Conservation (phyloP, 2,888 invertebrate genomes). For the Aproaerema taeniolella region DNA sequence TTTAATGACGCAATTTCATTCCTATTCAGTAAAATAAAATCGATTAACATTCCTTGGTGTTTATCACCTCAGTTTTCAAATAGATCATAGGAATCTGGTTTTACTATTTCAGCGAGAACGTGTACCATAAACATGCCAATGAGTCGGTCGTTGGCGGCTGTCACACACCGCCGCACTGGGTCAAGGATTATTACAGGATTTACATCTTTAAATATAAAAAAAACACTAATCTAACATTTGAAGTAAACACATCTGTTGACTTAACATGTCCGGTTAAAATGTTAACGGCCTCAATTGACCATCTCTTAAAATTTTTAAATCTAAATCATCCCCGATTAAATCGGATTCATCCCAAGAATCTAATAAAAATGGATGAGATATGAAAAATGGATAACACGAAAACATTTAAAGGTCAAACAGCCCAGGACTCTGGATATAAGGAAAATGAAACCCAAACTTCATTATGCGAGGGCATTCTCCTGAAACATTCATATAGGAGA, state of each 20-base stretch:
- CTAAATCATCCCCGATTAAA: slow-evolving; percentile 28
- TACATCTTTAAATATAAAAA: background rate
- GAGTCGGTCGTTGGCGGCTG: slow-evolving; percentile 24
- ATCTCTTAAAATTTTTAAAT: no score
- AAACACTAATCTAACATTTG: background rate
- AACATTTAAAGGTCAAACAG: slow-evolving; percentile 27
- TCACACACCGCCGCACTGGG: slow-evolving; percentile 33
- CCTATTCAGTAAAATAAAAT: no score
- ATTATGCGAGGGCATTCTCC: slow-evolving; percentile 8
- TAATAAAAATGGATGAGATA: slow-evolving; percentile 41
- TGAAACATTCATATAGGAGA: slow-evolving; percentile 9
- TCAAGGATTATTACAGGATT: slow-evolving; percentile 33
- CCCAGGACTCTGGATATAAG: slow-evolving; percentile 16
- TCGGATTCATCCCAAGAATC: slow-evolving; percentile 35
- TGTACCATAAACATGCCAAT: slow-evolving; percentile 38
- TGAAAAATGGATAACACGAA: slow-evolving; percentile 30
- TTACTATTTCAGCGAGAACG: slow-evolving; percentile 21
- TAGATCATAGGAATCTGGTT: slow-evolving; percentile 9
- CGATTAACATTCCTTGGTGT: no score
- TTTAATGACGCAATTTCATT: no score
- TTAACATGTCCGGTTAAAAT: slow-evolving; percentile 30
- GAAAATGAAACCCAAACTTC: slow-evolving; percentile 11
- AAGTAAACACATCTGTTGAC: slow-evolving; percentile 28
- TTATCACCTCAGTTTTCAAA: no score
- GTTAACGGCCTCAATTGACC: slow-evolving; percentile 27